phyloP scores from a whole-genome alignment of 2,113 vertebrate species.

The human (Homo sapiens) region DNA sequence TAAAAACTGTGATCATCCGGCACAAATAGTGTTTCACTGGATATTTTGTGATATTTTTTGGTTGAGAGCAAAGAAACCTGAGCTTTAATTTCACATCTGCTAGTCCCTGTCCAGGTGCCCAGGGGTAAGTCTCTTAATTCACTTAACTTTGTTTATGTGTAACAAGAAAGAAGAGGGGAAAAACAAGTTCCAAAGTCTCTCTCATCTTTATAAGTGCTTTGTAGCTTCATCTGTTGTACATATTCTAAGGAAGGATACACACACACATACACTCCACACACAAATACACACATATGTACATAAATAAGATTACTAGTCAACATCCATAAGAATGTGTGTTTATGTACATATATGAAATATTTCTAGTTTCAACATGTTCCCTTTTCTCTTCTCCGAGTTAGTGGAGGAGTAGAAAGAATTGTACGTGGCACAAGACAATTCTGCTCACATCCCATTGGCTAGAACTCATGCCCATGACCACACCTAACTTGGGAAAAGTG shows the following conservation, averaged over 20 bases:
- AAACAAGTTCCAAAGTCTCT: neutral
- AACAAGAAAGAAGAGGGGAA: neutral
- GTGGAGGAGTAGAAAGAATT: neutral
- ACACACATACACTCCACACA: too few relatives aligned
- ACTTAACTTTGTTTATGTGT: neutral
- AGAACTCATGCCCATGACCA: neutral
- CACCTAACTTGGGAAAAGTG: neutral
- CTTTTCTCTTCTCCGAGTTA: neutral
- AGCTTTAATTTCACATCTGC: neutral
- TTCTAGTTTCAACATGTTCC: neutral
- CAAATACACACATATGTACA: neutral
- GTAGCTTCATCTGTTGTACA: neutral
- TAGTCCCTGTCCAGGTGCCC: neutral
- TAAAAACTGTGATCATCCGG: neutral
- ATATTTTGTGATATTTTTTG: neutral
- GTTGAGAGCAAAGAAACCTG: neutral
- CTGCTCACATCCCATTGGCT: neutral
- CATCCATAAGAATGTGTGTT: neutral
- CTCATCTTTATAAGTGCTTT: neutral
- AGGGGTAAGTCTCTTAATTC: neutral
- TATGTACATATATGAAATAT: neutral
- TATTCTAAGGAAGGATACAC: neutral
- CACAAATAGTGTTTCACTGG: neutral
- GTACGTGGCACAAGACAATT: neutral
- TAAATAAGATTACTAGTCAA: neutral